These are phyloP conservation scores for Tachina fera DNA, from an alignment of 2,888 invertebrate genomes.

Conservation along the genomic window DNA sequence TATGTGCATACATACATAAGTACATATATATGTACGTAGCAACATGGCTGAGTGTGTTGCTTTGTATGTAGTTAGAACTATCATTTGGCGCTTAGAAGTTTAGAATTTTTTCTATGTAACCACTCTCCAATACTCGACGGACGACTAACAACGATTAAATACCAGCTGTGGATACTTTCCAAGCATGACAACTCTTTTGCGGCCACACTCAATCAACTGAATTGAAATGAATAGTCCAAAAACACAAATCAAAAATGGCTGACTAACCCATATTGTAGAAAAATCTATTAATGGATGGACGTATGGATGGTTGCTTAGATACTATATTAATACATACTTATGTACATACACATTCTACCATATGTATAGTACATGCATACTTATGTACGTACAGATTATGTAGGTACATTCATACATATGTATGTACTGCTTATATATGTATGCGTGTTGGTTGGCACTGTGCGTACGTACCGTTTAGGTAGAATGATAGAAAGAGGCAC, in stretches of 20 bases:
- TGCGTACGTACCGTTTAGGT: conserved; percentile 56
- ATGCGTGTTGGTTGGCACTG: neutral
- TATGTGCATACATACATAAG: conserved; percentile 21
- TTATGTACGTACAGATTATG: neutral
- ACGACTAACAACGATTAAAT: conserved; percentile 13
- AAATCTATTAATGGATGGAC: conserved; percentile 46
- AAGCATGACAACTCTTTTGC: conserved; percentile 68
- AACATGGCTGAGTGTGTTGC: neutral
- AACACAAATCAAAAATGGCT: conserved; percentile 71
- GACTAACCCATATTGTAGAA: conserved; percentile 71
- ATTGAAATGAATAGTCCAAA: conserved; percentile 54
- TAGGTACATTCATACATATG: neutral
- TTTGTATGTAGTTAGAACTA: conserved; percentile 19
- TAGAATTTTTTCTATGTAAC: conserved; percentile 62
- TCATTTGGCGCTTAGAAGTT: neutral
- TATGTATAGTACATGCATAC: neutral
- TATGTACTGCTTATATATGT: neutral
- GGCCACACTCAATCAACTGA: conserved; percentile 61
- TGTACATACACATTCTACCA: neutral
- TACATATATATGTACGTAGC: neutral
- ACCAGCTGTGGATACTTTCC: conserved; percentile 56
- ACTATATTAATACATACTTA: neutral
- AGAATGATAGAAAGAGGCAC: conserved; percentile 43
- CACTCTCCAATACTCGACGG: conserved; percentile 61
- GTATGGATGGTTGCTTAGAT: conserved; percentile 11